Evolutionary conservation across 2,113 vertebrate genomes (phyloP), one percentile per base, ranked within the genome.

Genomic region (Anolis sagrei): DNA sequence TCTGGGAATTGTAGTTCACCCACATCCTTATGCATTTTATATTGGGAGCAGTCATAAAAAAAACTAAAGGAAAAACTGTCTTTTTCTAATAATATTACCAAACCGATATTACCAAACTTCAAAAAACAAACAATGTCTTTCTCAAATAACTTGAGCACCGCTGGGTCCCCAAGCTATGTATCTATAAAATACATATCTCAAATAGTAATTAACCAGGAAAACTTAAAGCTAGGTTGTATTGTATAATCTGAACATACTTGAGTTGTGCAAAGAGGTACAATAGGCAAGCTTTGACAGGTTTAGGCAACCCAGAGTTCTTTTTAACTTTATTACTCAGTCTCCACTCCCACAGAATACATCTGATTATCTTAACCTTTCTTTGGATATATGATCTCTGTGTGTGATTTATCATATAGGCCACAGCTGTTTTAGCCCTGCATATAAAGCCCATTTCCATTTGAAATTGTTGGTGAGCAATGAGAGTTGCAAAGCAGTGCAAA

Each of bases 201-300:
- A 75, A 51, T 27, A 34, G 44, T 44, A 62, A 66, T 70, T 54
- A 79, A 70, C 44, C 74, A 34, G 76, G 48, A 74, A 84, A 64
- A 48, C 32, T 3, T 21, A 64, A 54, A 75, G 25, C 66, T 61
- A 27, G 58, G 21, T 49, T 74, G n/a, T 48, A 83, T 75, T 79
- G 16, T 48, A 7, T 76, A 27, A 5, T 19, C n/a, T 76, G 29
- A 19, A 70, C 70, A 80, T 80, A 84, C 36, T 84, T 80, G 19
- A 76, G 70, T 32, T 69, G 61, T 79, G 61, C 27, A 68, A 21
- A 84, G 82, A 69, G 69, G 76, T 5, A 78, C 19, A 81, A 48
- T 68, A 81, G 2, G 83, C 94, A 82, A 86, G 94, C 88, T 78
- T 87, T 84, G 91, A 92, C 93, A 93, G 93, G 93, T 89, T 64